Evolutionary conservation across 2,797 vertebrate species (phyloP), one percentile per base, ranked within the genome.

Genomic region (Gallinago solitaria): DNA sequence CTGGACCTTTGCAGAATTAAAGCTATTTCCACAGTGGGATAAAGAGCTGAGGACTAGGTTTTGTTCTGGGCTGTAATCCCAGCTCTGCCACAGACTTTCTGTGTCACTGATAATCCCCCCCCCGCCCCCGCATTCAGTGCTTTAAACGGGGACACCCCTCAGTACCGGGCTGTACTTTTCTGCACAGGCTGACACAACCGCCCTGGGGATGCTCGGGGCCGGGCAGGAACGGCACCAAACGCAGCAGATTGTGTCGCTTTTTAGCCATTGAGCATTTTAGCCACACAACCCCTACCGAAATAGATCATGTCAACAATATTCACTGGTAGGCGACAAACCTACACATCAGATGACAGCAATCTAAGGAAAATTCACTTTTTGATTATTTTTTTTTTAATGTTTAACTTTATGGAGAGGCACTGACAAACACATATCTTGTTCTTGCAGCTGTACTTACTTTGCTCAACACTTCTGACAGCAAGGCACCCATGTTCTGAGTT

Each of bases 381-480:
- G 21, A 11, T 14, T 30, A 19, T 53, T 37, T 39, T 13, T 71
- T 53, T 37, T 13, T 71, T 47, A 9, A 37, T 16, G 3, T 7
- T 80, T n/a, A 82, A 28, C 59, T 67, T 54, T 39, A 61, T 6
- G 25, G 39, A 69, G 16, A 79, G 64, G 68, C 37, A 48, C 69
- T 78, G 43, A 54, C 37, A 73, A 48, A 28, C 5, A 45, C 0
- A 0, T 10, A 7, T 5, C 33, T 16, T 50, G n/a, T 59, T 60
- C 50, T 14, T n/a, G 33, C 82, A 64, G 28, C 48, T 48, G 35
- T 23, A 75, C 98, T 98, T 96, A 99, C 99, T 98, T 99, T 99
- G 93, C 98, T 98, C 41, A 99, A 97, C 5, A 98, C 97, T 85
- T 98, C 99, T 59, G 98, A 94, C 27, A 97, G 68, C 80, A 99